Conservation (phyloP, 1,140 invertebrate species). For the Diploscapter pachys region DNA sequence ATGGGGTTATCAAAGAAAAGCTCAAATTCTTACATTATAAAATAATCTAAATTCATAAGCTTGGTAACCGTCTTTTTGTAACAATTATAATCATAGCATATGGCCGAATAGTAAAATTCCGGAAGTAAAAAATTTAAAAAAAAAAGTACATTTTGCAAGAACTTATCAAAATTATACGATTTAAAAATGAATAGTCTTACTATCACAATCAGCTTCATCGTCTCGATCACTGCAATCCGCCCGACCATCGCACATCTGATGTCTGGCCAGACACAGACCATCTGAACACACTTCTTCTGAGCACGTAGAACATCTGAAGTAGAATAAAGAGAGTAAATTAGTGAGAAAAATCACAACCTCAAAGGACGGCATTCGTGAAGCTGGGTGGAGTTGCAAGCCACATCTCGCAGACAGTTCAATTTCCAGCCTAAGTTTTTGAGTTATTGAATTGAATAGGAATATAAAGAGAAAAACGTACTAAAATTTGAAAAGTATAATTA, state of each 20-base stretch:
- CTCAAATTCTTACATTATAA: too few species aligned
- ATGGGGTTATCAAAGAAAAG: too few species aligned
- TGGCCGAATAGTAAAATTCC: too few species aligned
- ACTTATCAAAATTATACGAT: too few species aligned
- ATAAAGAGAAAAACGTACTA: too few species aligned
- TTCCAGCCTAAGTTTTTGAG: neutral
- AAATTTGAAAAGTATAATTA: too few species aligned
- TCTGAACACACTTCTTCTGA: constrained; percentile 23
- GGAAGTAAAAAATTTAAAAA: too few species aligned
- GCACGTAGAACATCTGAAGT: constrained; percentile 23
- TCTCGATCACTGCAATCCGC: constrained; percentile 21
- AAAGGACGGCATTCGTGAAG: neutral
- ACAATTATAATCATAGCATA: too few species aligned
- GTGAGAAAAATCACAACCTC: neutral
- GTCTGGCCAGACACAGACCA: constrained; percentile 19
- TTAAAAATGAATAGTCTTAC: neutral
- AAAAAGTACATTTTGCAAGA: too few species aligned
- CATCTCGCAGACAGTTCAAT: neutral
- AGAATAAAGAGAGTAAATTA: neutral
- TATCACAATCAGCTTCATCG: constrained; percentile 22
- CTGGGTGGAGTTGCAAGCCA: constrained; percentile 4
- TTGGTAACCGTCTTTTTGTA: too few species aligned
- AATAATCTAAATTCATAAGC: too few species aligned
- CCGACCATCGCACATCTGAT: constrained; percentile 15
- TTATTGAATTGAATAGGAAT: too few species aligned